Evolutionary conservation across 1,140 invertebrate genomes (phyloP).

Genomic region (Acromyrmex charruanus): DNA sequence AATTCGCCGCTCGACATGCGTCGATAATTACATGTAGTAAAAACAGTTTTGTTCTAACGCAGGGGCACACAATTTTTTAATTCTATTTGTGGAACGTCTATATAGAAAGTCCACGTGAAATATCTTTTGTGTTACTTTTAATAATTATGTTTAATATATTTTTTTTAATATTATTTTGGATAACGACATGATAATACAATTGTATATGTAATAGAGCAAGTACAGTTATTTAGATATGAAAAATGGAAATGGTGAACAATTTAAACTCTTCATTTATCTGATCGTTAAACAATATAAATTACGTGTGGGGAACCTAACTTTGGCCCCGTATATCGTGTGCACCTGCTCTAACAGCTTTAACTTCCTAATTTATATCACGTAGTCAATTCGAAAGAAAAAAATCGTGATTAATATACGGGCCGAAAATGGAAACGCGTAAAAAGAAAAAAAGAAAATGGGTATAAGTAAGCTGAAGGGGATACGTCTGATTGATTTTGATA

Average conservation of each 20-base stretch:
- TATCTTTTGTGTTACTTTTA: background rate
- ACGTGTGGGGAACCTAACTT: background rate
- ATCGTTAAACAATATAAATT: conserved; percentile 13
- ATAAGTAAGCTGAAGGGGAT: background rate
- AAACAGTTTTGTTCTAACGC: conserved; percentile 22
- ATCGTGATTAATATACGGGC: background rate
- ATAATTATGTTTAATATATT: background rate
- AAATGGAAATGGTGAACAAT: background rate
- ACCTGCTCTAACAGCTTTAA: conserved; percentile 9
- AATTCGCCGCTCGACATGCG: background rate
- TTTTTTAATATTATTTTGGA: background rate
- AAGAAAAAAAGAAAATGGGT: background rate
- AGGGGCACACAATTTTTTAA: background rate
- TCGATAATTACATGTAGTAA: conserved; percentile 44
- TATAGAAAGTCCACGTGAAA: background rate
- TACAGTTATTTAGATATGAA: background rate
- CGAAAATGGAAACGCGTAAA: background rate
- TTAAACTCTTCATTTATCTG: background rate
- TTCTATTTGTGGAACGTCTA: background rate
- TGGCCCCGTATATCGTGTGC: conserved; percentile 26
- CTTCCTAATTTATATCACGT: conserved; percentile 13
- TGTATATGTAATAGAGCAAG: conserved; percentile 2
- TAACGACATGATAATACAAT: background rate
- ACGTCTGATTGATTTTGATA: conserved; percentile 1
- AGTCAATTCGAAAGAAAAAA: background rate